These are phyloP conservation scores for Sporophila hypoxantha DNA, from an alignment of 2,113 vertebrate genomes.

Conservation along the genomic window DNA sequence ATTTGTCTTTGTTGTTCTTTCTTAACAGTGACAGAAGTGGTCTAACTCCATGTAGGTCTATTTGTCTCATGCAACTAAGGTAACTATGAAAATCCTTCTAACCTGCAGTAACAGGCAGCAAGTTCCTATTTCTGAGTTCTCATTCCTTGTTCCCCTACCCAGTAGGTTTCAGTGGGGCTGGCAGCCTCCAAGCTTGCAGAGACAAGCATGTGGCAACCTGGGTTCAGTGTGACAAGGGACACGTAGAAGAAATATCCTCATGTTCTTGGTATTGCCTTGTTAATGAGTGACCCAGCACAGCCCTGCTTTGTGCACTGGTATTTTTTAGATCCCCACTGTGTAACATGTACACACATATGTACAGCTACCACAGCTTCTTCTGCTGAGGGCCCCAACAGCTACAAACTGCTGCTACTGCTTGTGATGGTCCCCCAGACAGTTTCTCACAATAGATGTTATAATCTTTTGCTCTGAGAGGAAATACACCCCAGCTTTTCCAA, in stretches of 20 bases:
- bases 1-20: neutral
- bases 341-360: fast-evolving
- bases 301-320: neutral
- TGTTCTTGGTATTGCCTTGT: neutral
- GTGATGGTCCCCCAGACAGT: neutral
- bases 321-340: neutral
- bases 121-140: neutral
- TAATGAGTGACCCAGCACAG: neutral
- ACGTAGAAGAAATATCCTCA: fast-evolving
- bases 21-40: neutral
- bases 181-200: neutral
- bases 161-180: no score
- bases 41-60: neutral
- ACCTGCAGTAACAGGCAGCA: neutral
- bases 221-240: neutral
- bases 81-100: neutral
- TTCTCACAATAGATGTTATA: neutral
- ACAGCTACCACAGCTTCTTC: neutral
- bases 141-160: fast-evolving
- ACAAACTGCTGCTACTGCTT: neutral
- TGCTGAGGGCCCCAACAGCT: neutral
- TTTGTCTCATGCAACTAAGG: neutral
- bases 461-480: neutral
- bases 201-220: neutral
- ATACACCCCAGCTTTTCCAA: neutral